phyloP scores from a whole-genome alignment of 2,888 invertebrate genomes.

The Dasysyrphus tricinctus region DNA sequence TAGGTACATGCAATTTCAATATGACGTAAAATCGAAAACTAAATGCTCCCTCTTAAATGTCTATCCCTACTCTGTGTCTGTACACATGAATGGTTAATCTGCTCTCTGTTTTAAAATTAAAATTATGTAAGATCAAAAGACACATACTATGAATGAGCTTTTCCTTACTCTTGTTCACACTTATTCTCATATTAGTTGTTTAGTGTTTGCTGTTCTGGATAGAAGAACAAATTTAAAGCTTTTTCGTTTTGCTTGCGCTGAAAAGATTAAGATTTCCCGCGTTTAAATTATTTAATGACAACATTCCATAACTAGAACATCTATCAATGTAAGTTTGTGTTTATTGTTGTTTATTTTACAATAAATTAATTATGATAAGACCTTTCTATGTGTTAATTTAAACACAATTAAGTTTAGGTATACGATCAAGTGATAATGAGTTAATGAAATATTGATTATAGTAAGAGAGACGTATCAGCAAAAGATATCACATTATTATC shows the following conservation, averaged over 20 bases:
- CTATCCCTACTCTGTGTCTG: not conserved
- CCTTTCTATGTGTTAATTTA: not conserved
- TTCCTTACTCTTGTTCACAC: not conserved
- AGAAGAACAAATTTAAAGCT: conserved; percentile 15
- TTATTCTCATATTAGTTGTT: conserved; percentile 61
- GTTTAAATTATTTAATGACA: conserved; percentile 36
- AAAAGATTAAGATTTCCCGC: conserved; percentile 14
- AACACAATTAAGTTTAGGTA: not conserved
- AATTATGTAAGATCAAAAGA: conserved; percentile 7
- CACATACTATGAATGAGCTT: not conserved
- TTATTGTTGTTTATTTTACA: conserved; percentile 30
- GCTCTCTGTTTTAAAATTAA: conserved; percentile 1
- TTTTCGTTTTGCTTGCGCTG: conserved; percentile 24
- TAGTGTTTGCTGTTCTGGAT: conserved; percentile 27
- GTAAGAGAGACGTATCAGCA: no score
- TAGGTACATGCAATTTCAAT: no score
- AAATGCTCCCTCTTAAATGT: not conserved
- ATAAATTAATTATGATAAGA: conserved; percentile 30
- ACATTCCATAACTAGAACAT: conserved; percentile 22
- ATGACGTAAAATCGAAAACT: not conserved
- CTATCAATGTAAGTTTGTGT: conserved; percentile 32
- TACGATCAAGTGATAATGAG: conserved; percentile 19
- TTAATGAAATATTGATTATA: no score
- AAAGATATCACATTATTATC: not conserved
- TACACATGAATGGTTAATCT: not conserved